A percentile compares a stretch with the other conserved stretches of the same genome.
Conservation (phyloP, 1,140 invertebrate species). For the Drosophila arizonae region DNA sequence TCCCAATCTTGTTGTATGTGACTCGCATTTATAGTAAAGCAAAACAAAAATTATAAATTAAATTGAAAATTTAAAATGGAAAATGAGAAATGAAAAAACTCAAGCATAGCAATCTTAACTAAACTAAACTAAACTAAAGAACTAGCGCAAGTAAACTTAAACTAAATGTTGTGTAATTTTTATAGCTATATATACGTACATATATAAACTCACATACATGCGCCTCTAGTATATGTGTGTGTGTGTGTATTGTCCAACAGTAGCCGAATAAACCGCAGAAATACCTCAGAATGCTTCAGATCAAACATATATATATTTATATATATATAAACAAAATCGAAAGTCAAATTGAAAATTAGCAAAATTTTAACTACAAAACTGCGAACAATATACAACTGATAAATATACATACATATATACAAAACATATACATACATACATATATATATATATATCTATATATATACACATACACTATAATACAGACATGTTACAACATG, state of each 20-base stretch:
- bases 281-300: slow-evolving; percentile 70
- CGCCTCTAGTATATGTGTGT: not conserved
- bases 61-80: not conserved
- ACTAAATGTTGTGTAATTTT: slow-evolving; percentile 78
- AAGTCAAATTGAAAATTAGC: slow-evolving; percentile 36
- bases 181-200: slow-evolving; percentile 55
- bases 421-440: slow-evolving; percentile 27
- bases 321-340: slow-evolving; percentile 27
- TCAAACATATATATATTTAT: slow-evolving; percentile 12
- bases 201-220: slow-evolving; percentile 35
- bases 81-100: slow-evolving; percentile 15
- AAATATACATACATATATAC: slow-evolving; percentile 30
- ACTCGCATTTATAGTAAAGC: slow-evolving; percentile 66
- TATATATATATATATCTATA: slow-evolving; percentile 25
- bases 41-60: slow-evolving; percentile 28
- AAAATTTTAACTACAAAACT: slow-evolving; percentile 46
- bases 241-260: slow-evolving; percentile 7
- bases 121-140: slow-evolving; percentile 42
- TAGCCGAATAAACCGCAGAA: slow-evolving; percentile 34
- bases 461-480: slow-evolving; percentile 16
- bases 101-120: slow-evolving; percentile 48
- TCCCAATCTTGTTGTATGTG: slow-evolving; percentile 76
- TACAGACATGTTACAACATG: slow-evolving; percentile 40
- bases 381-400: slow-evolving; percentile 47
- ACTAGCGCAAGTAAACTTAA: slow-evolving; percentile 62